Percentiles rank a stretch among this genome's conserved stretches.
Conservation (phyloP, 1,140 invertebrate genomes). For the Gyrodactylus salaris region DNA sequence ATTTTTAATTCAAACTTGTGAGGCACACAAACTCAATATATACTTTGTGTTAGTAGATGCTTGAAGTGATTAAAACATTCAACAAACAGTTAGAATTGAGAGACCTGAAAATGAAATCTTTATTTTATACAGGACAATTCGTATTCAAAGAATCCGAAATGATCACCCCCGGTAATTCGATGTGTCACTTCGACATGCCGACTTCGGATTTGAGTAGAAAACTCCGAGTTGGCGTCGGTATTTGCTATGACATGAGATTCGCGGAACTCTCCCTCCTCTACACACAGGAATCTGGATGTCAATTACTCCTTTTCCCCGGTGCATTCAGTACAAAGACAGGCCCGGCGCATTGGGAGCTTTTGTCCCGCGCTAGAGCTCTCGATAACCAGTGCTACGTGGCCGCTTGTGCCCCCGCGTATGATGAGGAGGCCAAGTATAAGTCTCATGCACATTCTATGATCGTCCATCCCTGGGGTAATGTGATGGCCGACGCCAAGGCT, state of each 20-base stretch:
- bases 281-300: constrained; percentile 27
- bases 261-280: constrained; percentile 6
- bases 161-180: constrained; percentile 34
- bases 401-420: constrained; percentile 33
- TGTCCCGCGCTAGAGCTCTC: constrained; percentile 39
- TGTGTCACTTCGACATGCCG: constrained; percentile 35
- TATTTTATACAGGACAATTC: constrained; percentile 29
- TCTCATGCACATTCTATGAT: constrained; percentile 56
- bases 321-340: constrained; percentile 83
- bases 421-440: constrained; percentile 34
- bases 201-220: background rate
- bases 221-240: constrained; percentile 40
- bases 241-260: constrained; percentile 74
- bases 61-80: no score
- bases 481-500: constrained; percentile 32
- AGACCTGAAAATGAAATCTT: no score
- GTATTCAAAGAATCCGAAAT: constrained; percentile 60
- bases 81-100: no score
- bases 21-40: no score
- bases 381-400: constrained; percentile 37
- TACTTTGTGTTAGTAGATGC: no score
- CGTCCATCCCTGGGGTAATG: constrained; percentile 50
- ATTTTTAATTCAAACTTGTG: no score
- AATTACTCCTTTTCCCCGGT: constrained; percentile 51
- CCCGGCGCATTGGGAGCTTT: constrained; percentile 54